Evolutionary conservation across 2,113 vertebrate genomes (phyloP).

Genomic region (Seriola quinqueradiata): DNA sequence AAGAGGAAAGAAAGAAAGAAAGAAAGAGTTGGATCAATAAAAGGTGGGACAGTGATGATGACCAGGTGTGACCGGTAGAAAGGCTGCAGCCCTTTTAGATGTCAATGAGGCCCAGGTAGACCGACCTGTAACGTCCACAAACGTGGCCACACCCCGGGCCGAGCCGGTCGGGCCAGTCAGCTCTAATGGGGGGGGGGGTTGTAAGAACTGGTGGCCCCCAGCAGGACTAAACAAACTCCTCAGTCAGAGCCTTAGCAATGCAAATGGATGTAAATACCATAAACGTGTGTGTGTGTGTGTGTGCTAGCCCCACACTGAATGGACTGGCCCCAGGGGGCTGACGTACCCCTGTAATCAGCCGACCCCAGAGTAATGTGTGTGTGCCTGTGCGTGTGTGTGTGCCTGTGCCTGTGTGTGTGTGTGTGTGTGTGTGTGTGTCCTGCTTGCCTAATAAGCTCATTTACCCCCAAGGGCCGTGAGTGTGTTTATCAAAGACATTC

Average conservation of each 20-base stretch:
- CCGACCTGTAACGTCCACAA: conserved; percentile 36
- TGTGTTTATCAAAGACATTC: conserved; percentile 82
- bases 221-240: conserved; percentile 80
- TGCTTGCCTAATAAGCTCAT: conserved; percentile 72
- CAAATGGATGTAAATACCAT: conserved; percentile 78
- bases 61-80: conserved; percentile 6
- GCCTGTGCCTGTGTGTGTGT: conserved; percentile 50
- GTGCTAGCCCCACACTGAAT: conserved; percentile 54
- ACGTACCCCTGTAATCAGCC: conserved; percentile 78
- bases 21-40: background rate
- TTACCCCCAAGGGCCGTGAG: conserved; percentile 56
- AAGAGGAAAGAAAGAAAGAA: background rate
- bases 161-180: conserved; percentile 16
- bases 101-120: conserved; percentile 31
- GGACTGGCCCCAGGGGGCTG: conserved; percentile 71
- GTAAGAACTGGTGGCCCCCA: conserved; percentile 49
- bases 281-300: conserved; percentile 64
- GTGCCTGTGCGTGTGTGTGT: conserved; percentile 56
- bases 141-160: conserved; percentile 36
- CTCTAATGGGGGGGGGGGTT: conserved; percentile 6
- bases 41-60: conserved; percentile 9
- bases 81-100: no score
- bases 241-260: conserved; percentile 70
- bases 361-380: conserved; percentile 53
- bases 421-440: conserved; percentile 62